Conservation (phyloP, 1,140 invertebrate species). For the Ips typographus region DNA sequence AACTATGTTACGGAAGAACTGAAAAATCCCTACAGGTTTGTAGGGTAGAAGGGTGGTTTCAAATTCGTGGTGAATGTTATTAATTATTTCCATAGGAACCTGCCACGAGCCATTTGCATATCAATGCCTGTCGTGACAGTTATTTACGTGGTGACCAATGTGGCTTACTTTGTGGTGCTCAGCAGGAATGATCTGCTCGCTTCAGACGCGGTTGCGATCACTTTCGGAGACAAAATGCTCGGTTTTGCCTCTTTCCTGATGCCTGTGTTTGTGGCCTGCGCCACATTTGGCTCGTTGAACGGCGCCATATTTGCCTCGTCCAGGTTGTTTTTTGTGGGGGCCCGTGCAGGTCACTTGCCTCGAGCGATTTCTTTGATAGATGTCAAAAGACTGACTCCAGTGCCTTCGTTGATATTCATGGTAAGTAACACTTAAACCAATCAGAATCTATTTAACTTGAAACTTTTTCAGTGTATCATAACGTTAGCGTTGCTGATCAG, state of each 20-base stretch:
- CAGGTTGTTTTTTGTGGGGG: constrained; percentile 88
- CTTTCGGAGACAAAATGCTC: constrained; percentile 81
- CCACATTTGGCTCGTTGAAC: constrained; percentile 84
- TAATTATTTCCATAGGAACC: constrained; percentile 63
- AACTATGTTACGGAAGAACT: constrained; percentile 94
- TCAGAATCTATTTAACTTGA: not conserved
- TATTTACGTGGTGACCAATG: constrained; percentile 86
- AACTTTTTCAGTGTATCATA: constrained; percentile 69
- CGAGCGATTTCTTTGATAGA: constrained; percentile 86
- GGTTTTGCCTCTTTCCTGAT: constrained; percentile 81
- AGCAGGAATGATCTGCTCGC: constrained; percentile 74
- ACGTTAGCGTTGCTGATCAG: constrained; percentile 81
- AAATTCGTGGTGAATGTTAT: not conserved
- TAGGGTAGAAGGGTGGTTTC: not conserved
- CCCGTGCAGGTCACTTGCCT: constrained; percentile 86
- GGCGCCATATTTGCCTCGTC: constrained; percentile 88
- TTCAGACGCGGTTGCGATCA: constrained; percentile 90
- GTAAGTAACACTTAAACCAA: constrained; percentile 59
- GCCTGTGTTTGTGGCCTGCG: constrained; percentile 84
- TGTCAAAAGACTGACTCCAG: constrained; percentile 81
- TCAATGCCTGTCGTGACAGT: constrained; percentile 88
- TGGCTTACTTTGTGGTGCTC: constrained; percentile 89
- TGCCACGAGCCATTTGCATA: constrained; percentile 87
- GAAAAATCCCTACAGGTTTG: constrained; percentile 86
- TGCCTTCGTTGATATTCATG: constrained; percentile 88